Evolutionary conservation across 2,888 invertebrate species (phyloP), one percentile per base, ranked within the genome.

Genomic region (Nephrotoma appendiculata): DNA sequence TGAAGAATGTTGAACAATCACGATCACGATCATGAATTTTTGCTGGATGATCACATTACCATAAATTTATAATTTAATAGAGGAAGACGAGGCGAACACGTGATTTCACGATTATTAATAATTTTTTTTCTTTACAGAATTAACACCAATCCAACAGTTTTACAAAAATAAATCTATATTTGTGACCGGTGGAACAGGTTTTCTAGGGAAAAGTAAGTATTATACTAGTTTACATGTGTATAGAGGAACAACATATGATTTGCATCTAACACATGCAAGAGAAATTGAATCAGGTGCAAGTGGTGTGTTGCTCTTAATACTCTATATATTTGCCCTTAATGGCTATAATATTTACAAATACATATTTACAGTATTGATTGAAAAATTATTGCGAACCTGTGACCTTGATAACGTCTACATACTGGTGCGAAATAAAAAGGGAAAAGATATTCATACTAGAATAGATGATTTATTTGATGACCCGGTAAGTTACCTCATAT

Each of bases 381-480:
- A 94, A 89, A 94, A 94, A 89, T 90, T 94, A 52, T 90, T 94
- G 41, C 92, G 94, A 86, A 91, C 92, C 15, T 94, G 94, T 83
- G 92, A 93, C 57, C 89, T 94, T 5, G 91, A 92, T 44, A 91
- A 92, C 12, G 91, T 94, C 87, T 94, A 93, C 89, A 89, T 94
- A 42, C 90, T 94, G 71, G 91, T 94, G 31, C 91, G 94, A 86
- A 90, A 92, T 44, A 94, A 94, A 89, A 93, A 93, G 90, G 95
- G 92, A 0, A 94, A 95, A 89, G 94, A 94, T 88, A 92, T 94
- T 83, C 93, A 94, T 88, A 93, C 94, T 0, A 93, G 96, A 87
- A 91, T 95, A 86, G 94, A 94, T 11, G 94, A 94, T 88, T 92
- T 96, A 15, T 95, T 95, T 88, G 94, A 94, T 12, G 95, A 95